phyloP scores from a whole-genome alignment of 2,113 vertebrate species.

The Petromus typicus region DNA sequence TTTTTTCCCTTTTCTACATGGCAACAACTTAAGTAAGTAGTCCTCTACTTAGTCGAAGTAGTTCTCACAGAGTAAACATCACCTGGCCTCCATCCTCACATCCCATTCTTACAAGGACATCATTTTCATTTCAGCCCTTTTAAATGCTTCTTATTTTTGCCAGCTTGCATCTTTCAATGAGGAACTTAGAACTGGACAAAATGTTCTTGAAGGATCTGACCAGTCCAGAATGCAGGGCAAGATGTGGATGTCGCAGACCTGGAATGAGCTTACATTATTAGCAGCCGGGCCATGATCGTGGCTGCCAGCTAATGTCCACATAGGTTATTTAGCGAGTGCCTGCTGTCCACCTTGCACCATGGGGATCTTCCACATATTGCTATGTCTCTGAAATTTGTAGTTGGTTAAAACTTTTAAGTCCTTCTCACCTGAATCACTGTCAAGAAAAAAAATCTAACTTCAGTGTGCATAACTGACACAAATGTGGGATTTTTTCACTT shows the following conservation, averaged over 20 bases:
- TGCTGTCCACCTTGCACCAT: background rate
- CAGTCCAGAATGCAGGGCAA: background rate
- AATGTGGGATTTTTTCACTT: background rate
- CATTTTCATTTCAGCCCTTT: background rate
- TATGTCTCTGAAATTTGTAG: background rate
- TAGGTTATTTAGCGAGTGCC: background rate
- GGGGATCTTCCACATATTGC: background rate
- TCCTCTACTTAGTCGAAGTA: background rate
- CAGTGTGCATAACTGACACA: background rate
- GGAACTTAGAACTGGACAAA: background rate
- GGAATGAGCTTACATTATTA: background rate
- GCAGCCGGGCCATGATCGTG: background rate
- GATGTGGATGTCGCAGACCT: background rate
- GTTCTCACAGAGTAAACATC: background rate
- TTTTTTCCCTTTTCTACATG: background rate
- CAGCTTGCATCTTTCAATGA: background rate
- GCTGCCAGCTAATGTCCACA: background rate
- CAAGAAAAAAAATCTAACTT: background rate
- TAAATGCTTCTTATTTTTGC: background rate
- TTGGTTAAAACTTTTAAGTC: slow-evolving; percentile 5
- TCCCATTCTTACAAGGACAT: background rate
- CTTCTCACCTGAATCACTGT: background rate
- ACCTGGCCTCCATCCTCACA: rapidly evolving
- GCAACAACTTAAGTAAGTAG: background rate
- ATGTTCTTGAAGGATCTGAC: background rate